Evolutionary conservation across 2,797 vertebrate species (phyloP).

Genomic region (Harpagifer antarcticus): DNA sequence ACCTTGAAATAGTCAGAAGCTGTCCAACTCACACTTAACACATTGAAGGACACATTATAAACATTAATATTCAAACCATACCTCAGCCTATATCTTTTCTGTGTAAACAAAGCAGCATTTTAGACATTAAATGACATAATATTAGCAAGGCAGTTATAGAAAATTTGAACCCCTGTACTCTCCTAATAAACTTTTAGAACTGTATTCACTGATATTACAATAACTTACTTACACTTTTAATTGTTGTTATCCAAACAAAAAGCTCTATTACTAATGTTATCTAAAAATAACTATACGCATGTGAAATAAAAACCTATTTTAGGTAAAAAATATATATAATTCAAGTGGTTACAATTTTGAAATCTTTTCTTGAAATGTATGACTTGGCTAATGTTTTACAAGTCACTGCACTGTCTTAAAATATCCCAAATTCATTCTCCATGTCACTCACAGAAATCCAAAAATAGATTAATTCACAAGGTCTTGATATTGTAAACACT

Average conservation of each 20-base stretch:
- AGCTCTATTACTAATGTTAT: background rate
- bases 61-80: conserved; percentile 25
- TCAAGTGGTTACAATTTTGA: background rate
- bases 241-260: background rate
- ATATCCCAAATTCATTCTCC: conserved; percentile 27
- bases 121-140: background rate
- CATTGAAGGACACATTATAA: conserved; percentile 8
- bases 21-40: background rate
- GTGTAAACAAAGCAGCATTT: conserved; percentile 23
- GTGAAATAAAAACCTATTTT: background rate
- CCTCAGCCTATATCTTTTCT: conserved; percentile 9
- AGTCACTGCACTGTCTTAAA: conserved; percentile 13
- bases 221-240: background rate
- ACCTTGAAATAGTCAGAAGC: conserved; percentile 33
- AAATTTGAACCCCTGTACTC: background rate
- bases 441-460: conserved; percentile 44
- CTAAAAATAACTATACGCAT: background rate
- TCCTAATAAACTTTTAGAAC: background rate
- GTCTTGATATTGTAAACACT: conserved; percentile 65
- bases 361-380: background rate
- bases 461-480: conserved; percentile 59
- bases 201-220: background rate
- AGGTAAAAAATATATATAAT: background rate
- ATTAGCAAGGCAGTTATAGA: background rate
- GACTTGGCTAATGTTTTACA: background rate